A percentile compares a stretch with the other conserved stretches of the same genome.
These are phyloP conservation scores for Bombus haemorrhoidalis DNA, from an alignment of 1,140 invertebrate genomes.

Conservation along the genomic window DNA sequence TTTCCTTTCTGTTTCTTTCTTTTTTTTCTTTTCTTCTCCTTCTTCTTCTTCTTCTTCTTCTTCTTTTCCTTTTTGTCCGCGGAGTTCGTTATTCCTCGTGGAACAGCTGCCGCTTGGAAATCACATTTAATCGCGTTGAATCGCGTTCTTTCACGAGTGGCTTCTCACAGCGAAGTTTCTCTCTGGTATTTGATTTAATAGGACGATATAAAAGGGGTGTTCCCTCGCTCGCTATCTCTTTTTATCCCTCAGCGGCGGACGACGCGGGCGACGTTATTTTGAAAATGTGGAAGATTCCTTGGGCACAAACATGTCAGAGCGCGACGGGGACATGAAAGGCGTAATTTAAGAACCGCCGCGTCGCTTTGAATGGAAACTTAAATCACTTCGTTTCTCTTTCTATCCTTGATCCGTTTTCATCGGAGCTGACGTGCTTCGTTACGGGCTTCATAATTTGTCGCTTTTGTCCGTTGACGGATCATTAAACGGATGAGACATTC, in stretches of 20 bases:
- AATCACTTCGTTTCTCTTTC: constrained; percentile 51
- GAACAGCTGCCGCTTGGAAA: constrained; percentile 22
- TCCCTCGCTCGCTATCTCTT: not conserved
- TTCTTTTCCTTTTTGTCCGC: not conserved
- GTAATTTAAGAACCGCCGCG: constrained; percentile 64
- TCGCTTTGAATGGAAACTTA: constrained; percentile 62
- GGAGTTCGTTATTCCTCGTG: not conserved
- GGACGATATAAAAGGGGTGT: constrained; percentile 41
- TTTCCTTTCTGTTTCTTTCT: too few relatives aligned
- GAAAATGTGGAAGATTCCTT: constrained; percentile 57
- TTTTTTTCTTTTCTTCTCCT: not conserved
- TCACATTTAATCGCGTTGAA: constrained; percentile 38
- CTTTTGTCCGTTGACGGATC: constrained; percentile 41
- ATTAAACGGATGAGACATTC: constrained; percentile 13
- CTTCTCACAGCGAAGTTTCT: constrained; percentile 4
- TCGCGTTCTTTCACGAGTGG: constrained; percentile 12
- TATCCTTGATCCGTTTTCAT: constrained; percentile 52
- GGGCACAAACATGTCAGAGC: constrained; percentile 58
- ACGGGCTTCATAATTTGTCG: constrained; percentile 56
- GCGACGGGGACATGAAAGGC: constrained; percentile 59
- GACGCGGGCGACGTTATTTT: constrained; percentile 44
- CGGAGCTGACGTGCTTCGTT: constrained; percentile 25
- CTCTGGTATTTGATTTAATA: constrained; percentile 50
- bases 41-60: accelerated
- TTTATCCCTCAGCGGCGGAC: not conserved